Conservation (phyloP, 2,888 invertebrate genomes). For the Emmelina monodactyla region DNA sequence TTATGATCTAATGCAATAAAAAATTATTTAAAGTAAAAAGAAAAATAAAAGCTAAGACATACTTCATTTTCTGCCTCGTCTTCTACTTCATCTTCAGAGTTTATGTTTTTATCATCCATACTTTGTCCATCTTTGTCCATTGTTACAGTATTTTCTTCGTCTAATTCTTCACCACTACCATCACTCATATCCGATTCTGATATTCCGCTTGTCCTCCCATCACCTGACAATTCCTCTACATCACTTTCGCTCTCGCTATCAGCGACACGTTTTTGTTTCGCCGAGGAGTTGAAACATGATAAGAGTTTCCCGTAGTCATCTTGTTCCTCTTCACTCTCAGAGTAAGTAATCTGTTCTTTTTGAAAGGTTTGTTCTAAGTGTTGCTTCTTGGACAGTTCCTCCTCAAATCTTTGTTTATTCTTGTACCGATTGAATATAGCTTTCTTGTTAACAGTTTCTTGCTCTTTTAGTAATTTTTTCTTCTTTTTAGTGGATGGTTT, state of each 20-base stretch:
- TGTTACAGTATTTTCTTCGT: not conserved
- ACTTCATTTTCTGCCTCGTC: too few species aligned
- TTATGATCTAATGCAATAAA: too few species aligned
- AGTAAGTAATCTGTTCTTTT: constrained; percentile 37
- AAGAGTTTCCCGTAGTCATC: constrained; percentile 60
- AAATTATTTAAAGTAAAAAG: too few species aligned
- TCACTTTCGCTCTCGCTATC: constrained; percentile 15
- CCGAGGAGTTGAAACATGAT: constrained; percentile 46
- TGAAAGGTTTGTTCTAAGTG: constrained; percentile 38
- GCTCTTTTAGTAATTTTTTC: constrained; percentile 27
- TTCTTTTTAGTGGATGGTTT: constrained; percentile 18
- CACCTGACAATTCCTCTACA: too few species aligned
- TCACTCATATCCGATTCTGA: too few species aligned
- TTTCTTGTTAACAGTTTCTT: constrained; percentile 40
- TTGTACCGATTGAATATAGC: constrained; percentile 57
- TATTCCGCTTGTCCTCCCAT: too few species aligned
- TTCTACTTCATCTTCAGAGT: not conserved
- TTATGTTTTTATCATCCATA: not conserved
- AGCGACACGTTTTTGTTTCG: constrained; percentile 20
- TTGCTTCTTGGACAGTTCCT: constrained; percentile 48
- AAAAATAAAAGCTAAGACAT: too few species aligned
- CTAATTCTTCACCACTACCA: not conserved
- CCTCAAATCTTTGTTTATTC: constrained; percentile 52
- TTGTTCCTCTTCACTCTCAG: constrained; percentile 60
- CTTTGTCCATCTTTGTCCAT: not conserved